Evolutionary conservation across 2,113 vertebrate species (phyloP), one percentile per base, ranked within the genome.

Genomic region (Istiophorus platypterus): DNA sequence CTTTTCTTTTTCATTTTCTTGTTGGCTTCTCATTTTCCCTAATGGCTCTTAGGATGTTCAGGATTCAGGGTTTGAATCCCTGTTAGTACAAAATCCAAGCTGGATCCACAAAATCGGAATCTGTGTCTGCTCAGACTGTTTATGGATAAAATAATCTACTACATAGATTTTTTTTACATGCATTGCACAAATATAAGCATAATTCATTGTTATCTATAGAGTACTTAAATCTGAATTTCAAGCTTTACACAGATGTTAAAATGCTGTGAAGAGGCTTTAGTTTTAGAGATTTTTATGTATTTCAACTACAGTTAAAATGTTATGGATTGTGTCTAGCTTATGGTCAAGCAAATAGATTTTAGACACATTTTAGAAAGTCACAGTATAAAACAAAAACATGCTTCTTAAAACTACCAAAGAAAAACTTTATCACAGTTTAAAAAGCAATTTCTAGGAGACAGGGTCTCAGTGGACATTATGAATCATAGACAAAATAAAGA

Each of bases 401-500:
- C 15, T 49, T 52, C 26, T 47, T 15, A 8, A 63, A 64, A 27
- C 7, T 2, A 26, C 27, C 22, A 4, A 61, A 47, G 45, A 31
- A 61, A 47, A 56, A 31, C 51, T 26, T 37, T 17, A 1, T 47
- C 31, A 52, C 1, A 2, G 20, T n/a, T n/a, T 6, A 14, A 51
- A 66, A 18, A 1, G 24, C 8, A 45, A 27, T 24, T 24, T 39
- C 22, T 39, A 13, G 3, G 51, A 63, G 59, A 62, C 59, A 22
- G 7, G 14, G 15, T 20, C n/a, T 3, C n/a, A 18, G 8, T n/a
- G 42, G 13, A 39, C 2, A 5, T 18, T 45, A 41, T 64, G 6
- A 66, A 41, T 10, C 31, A 22, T 1, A 52, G 11, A 66, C n/a
- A 22, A 77, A 57, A 64, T 51, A 61, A 61, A 76, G 26, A 65